Evolutionary conservation across 2,797 vertebrate genomes (phyloP), one percentile per base, ranked within the genome.

Genomic region (Euthynnus affinis): DNA sequence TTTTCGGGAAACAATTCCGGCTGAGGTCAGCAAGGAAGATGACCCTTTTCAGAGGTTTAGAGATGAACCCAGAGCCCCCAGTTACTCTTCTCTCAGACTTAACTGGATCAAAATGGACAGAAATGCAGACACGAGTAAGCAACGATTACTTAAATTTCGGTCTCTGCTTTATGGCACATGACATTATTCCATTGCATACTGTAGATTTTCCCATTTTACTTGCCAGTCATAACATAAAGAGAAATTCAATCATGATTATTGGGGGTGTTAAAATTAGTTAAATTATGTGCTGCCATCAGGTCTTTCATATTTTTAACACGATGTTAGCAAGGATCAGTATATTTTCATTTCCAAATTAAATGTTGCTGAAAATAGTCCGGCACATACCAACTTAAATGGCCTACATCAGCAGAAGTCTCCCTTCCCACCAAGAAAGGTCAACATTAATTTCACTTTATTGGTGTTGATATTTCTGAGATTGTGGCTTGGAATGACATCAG

Each of bases 1-100:
- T 95, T 95, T 93, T 90, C 90, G 84, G 93, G 90, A 91, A 94
- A 85, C 74, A 65, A 85, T 87, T 87, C 80, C 57, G 71, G 60
- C 76, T 71, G 48, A 89, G 91, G 89, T 92, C 91, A 88, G 82
- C 66, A 32, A 74, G 76, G 86, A 93, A 90, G 82, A 78, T 77
- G 81, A 93, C 88, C 90, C 81, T 71, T 84, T 85, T 69, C 71
- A 82, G 78, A 87, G 87, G 80, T 89, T 89, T 82, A 65, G 72
- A 76, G 85, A 89, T 84, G 87, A 94, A 93, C 91, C 85, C 86
- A 76, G 86, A 87, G 88, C 87, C 89, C 93, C 69, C 73, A 48
- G 46, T 63, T 56, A 66, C n/a, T 42, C 51, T 48, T 29, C 52
- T 74, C 60, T 53, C 61, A 4, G 64, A 77, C 55, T 62, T 4